These are phyloP conservation scores for Rhysida immarginata DNA, from an alignment of 1,140 invertebrate species.

Conservation along the genomic window DNA sequence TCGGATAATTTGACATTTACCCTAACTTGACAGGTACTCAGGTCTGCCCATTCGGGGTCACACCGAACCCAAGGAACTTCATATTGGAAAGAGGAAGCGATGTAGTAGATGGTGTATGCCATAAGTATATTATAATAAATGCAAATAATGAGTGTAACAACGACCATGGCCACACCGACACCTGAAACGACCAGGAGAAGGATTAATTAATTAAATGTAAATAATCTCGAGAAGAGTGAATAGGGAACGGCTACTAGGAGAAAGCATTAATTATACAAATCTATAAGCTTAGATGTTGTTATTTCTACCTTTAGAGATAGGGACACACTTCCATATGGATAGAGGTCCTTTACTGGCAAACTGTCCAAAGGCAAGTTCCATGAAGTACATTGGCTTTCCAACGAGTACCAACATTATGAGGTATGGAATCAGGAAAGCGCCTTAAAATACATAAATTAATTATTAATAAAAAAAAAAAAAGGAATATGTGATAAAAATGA, in stretches of 20 bases:
- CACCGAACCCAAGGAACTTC: slow-evolving; percentile 34
- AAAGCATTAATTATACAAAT: neutral
- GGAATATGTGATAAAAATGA: too few species aligned
- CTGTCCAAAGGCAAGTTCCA: slow-evolving; percentile 39
- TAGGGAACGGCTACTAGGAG: too few species aligned
- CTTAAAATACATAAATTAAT: slow-evolving; percentile 35
- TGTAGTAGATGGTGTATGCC: slow-evolving; percentile 57
- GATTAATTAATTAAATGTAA: neutral
- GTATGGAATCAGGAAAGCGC: slow-evolving; percentile 64
- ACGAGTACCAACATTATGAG: slow-evolving; percentile 56
- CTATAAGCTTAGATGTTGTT: neutral
- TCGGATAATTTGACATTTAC: neutral
- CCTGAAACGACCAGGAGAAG: slow-evolving; percentile 48
- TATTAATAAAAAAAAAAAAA: too few species aligned
- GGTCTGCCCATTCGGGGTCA: slow-evolving; percentile 39
- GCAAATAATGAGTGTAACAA: slow-evolving; percentile 44
- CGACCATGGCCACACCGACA: slow-evolving; percentile 59
- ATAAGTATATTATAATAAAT: slow-evolving; percentile 72
- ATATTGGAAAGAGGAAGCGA: slow-evolving; percentile 43
- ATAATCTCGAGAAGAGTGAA: too few species aligned
- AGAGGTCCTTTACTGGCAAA: slow-evolving; percentile 35
- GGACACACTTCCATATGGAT: slow-evolving; percentile 33
- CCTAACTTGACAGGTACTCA: slow-evolving; percentile 12
- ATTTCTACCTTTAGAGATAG: slow-evolving; percentile 32
- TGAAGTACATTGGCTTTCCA: slow-evolving; percentile 59